phyloP scores from a whole-genome alignment of 2,888 invertebrate species.

The Mystacides longicornis region DNA sequence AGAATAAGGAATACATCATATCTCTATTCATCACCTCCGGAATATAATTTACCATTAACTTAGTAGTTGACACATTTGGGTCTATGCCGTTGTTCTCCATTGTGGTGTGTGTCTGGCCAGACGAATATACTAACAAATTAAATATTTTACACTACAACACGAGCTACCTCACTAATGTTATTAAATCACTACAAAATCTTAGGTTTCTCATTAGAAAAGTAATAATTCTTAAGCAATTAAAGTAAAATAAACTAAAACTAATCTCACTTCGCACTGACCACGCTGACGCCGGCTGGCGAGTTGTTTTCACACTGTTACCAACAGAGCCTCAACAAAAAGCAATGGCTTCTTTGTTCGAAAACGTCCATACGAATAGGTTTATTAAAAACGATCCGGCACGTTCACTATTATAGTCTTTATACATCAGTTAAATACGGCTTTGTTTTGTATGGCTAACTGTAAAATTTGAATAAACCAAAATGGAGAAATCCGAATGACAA shows the following conservation, averaged over 20 bases:
- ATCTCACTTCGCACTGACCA: background rate
- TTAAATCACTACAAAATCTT: background rate
- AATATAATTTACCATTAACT: slow-evolving; percentile 52
- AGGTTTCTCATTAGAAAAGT: slow-evolving; percentile 4
- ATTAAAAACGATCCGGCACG: no score
- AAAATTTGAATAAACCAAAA: no score
- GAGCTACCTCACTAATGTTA: background rate
- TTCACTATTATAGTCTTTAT: no score
- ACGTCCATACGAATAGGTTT: no score
- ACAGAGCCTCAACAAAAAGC: slow-evolving; percentile 1
- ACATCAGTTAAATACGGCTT: no score
- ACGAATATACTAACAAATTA: background rate
- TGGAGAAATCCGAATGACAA: no score
- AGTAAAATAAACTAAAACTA: background rate
- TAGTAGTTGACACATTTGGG: slow-evolving; percentile 50
- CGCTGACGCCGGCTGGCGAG: slow-evolving; percentile 22
- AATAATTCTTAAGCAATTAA: background rate
- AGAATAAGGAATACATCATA: slow-evolving; percentile 50
- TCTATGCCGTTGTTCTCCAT: slow-evolving; percentile 49
- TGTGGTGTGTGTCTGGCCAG: slow-evolving; percentile 10
- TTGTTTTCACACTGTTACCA: slow-evolving; percentile 23
- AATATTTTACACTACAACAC: background rate
- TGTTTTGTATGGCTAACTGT: no score
- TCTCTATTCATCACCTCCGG: slow-evolving; percentile 50
- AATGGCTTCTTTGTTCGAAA: background rate